Percentiles rank a stretch among this genome's conserved stretches.
phyloP scores from a whole-genome alignment of 2,888 invertebrate species.

The Apamea monoglypha region DNA sequence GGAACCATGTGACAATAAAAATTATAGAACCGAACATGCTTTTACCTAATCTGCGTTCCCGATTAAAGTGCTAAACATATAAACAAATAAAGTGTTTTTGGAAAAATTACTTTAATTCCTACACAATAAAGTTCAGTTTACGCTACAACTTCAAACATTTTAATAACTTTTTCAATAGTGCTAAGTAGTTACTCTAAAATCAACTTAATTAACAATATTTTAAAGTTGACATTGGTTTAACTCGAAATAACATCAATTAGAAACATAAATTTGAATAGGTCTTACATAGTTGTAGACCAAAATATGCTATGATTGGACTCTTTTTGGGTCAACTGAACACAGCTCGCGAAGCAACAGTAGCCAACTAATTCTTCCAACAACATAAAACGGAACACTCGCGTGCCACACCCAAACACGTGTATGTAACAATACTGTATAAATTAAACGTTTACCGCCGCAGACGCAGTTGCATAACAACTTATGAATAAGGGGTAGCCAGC shows the following conservation, averaged over 20 bases:
- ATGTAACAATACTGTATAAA: conserved; percentile 33
- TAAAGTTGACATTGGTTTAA: too few species aligned
- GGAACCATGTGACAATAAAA: not conserved
- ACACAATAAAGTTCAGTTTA: too few species aligned
- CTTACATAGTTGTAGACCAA: not conserved
- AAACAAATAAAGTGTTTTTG: too few species aligned
- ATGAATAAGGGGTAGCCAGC: conserved; percentile 53
- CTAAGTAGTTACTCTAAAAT: too few species aligned
- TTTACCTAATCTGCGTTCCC: not conserved
- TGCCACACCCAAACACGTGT: not conserved
- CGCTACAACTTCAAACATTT: too few species aligned
- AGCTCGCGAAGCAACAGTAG: not conserved
- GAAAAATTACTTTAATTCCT: too few species aligned
- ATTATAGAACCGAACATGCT: too few species aligned
- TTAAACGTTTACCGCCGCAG: conserved; percentile 34
- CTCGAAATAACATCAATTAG: too few species aligned
- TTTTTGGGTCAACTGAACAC: not conserved
- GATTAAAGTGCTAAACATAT: too few species aligned
- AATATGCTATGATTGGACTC: not conserved
- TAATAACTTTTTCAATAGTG: too few species aligned
- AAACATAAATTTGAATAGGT: too few species aligned
- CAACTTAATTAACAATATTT: too few species aligned
- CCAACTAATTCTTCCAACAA: not conserved
- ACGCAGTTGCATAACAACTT: conserved; percentile 54
- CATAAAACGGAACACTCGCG: not conserved